Evolutionary conservation across 1,140 invertebrate species (phyloP), one percentile per base, ranked within the genome.

Genomic region (Sipha flava): DNA sequence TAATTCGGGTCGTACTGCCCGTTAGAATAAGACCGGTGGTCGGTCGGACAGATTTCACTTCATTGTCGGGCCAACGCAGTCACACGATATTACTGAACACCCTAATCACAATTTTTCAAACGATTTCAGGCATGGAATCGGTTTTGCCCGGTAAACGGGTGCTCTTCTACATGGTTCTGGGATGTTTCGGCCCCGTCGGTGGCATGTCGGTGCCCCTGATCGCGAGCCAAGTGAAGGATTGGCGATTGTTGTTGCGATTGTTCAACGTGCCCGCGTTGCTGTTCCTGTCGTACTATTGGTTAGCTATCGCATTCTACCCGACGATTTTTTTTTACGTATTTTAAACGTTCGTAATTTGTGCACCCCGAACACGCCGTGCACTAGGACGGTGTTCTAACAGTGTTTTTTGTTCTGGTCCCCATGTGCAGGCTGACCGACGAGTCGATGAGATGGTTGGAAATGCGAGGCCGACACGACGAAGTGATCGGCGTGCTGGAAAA

Each of bases 131-230:
- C 29, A 89, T 94, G 84, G 93, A 95, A 84, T 86, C 93, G 81
- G 91, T 93, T 0, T 91, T 90, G 1, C 90, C 91, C 4, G 88
- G 89, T 81, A 89, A 91, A 77, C 86, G 93, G 81, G 91, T 93
- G 1, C 86, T 93, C 31, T 91, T 89, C 64, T 92, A 92, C 54
- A 90, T 91, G 0, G 82, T 92, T 0, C 89, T 92, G 43, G 90
- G 90, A 59, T 87, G 88, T 31, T 89, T 90, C 79, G 92, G 91
- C 83, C 91, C 92, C 0, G 81, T 91, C 12, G 93, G 93, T 1
- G 88, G 91, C 79, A 90, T 90, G 82, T 83, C 89, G 12, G 83
- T 92, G 66, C 89, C 92, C 72, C 85, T 90, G 37, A 84, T 90
- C 3, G 91, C 91, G 5, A 93, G 90, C 1, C n/a, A 37, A 23